Evolutionary conservation across 2,888 invertebrate genomes (phyloP).

Genomic region (Pardosa pseudoannulata): DNA sequence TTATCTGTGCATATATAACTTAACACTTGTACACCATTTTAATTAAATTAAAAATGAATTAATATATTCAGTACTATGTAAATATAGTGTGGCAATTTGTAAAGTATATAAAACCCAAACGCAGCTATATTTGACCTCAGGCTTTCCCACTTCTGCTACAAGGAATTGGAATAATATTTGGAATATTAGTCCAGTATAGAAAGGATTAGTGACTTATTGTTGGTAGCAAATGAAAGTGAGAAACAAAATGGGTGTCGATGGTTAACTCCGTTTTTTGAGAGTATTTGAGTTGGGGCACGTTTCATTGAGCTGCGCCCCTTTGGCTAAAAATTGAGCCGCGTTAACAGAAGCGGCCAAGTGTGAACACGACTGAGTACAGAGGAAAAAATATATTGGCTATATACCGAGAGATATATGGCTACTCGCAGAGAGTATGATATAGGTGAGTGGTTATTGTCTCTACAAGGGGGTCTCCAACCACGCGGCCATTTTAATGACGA

Average conservation of each 20-base stretch:
- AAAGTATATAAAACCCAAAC: too few relatives aligned
- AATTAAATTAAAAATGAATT: too few relatives aligned
- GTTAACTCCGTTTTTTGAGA: neutral
- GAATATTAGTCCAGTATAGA: too few relatives aligned
- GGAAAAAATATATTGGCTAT: conserved; percentile 17
- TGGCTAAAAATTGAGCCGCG: neutral
- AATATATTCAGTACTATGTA: too few relatives aligned
- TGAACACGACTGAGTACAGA: conserved; percentile 1
- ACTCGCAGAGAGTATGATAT: conserved; percentile 40
- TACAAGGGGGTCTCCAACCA: conserved; percentile 48
- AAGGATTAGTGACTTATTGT: too few relatives aligned
- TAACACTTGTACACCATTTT: too few relatives aligned
- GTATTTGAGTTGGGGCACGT: conserved; percentile 18
- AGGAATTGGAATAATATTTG: too few relatives aligned
- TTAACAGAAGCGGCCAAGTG: conserved; percentile 6
- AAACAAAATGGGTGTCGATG: neutral
- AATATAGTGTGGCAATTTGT: too few relatives aligned
- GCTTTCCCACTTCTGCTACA: too few relatives aligned
- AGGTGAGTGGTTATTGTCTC: conserved; percentile 67
- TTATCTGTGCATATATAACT: too few relatives aligned
- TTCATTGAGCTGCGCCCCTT: conserved; percentile 42
- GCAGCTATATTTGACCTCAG: too few relatives aligned
- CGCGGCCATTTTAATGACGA: conserved; percentile 69
- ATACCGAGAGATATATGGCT: conserved; percentile 19
- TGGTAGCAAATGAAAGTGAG: too few relatives aligned